These are phyloP conservation scores for Imbricaverruca yamaguchii DNA, from an alignment of 2,888 invertebrate species.

Conservation along the genomic window DNA sequence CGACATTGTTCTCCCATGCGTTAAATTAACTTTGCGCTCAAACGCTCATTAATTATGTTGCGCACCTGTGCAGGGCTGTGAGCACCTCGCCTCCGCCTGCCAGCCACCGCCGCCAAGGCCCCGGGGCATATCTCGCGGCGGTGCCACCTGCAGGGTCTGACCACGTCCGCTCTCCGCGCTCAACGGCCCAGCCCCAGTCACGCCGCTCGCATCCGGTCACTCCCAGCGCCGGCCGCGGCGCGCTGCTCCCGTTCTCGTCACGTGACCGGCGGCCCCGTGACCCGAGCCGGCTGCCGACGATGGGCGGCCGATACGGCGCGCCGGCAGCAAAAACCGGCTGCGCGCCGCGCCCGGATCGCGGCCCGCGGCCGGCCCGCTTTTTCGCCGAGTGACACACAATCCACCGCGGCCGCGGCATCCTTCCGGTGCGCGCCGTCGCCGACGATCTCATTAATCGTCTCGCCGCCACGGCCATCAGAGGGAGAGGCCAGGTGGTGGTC, in stretches of 20 bases:
- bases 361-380: slow-evolving; percentile 7
- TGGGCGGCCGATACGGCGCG: background rate
- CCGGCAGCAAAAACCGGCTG: background rate
- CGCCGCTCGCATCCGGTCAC: background rate
- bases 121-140: too few relatives aligned
- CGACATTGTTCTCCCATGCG: too few relatives aligned
- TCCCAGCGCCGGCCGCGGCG: background rate
- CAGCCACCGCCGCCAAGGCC: too few relatives aligned
- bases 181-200: too few relatives aligned
- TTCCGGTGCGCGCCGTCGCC: background rate
- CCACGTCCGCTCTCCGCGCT: too few relatives aligned
- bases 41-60: too few relatives aligned
- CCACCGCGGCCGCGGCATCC: background rate
- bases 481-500: background rate
- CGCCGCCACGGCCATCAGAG: background rate
- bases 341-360: background rate
- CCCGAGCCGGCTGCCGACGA: background rate
- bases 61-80: too few relatives aligned
- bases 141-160: too few relatives aligned
- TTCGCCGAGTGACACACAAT: slow-evolving; percentile 17
- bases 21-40: too few relatives aligned
- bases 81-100: too few relatives aligned
- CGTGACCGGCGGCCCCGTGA: background rate
- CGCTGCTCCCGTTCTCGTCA: background rate
- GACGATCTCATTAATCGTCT: background rate